phyloP scores from a whole-genome alignment of 2,797 vertebrate genomes.

The Spinibarbus caldwelli region DNA sequence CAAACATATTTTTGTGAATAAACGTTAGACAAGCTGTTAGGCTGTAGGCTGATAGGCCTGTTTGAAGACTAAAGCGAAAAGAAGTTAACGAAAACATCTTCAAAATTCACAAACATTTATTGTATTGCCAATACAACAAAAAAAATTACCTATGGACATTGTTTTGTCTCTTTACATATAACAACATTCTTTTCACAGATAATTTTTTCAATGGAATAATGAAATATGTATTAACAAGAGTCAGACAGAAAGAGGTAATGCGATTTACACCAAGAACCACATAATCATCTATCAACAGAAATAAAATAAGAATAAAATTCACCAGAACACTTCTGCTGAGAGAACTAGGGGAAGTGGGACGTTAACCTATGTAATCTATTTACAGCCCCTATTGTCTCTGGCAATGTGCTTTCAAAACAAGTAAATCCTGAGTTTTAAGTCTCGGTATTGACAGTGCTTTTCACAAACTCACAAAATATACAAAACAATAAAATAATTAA shows the following conservation, averaged over 20 bases:
- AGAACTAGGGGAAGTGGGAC: slow-evolving; percentile 60
- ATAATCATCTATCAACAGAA: slow-evolving; percentile 79
- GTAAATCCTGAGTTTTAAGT: slow-evolving; percentile 85
- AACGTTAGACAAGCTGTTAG: not conserved
- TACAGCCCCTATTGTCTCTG: slow-evolving; percentile 67
- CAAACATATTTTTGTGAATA: not conserved
- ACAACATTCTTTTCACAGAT: slow-evolving; percentile 85
- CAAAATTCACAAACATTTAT: slow-evolving; percentile 97
- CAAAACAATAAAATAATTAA: slow-evolving; percentile 76
- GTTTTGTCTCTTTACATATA: slow-evolving; percentile 83
- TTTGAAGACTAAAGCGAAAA: slow-evolving; percentile 48
- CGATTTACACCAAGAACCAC: slow-evolving; percentile 78
- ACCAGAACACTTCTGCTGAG: slow-evolving; percentile 72
- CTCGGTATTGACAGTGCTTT: slow-evolving; percentile 81
- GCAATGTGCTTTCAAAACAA: slow-evolving; percentile 79
- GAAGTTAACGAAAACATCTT: slow-evolving; percentile 63
- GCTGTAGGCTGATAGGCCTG: slow-evolving; percentile 2
- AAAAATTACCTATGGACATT: slow-evolving; percentile 83
- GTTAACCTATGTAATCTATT: slow-evolving; percentile 60
- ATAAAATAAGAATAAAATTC: slow-evolving; percentile 75
- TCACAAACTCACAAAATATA: slow-evolving; percentile 72
- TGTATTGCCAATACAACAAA: slow-evolving; percentile 90
- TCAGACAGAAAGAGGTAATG: slow-evolving; percentile 77
- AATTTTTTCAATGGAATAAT: slow-evolving; percentile 82
- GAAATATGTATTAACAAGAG: slow-evolving; percentile 73